Evolutionary conservation across 2,888 invertebrate species (phyloP), one percentile per base, ranked within the genome.

Genomic region (Apocheima hispidaria): DNA sequence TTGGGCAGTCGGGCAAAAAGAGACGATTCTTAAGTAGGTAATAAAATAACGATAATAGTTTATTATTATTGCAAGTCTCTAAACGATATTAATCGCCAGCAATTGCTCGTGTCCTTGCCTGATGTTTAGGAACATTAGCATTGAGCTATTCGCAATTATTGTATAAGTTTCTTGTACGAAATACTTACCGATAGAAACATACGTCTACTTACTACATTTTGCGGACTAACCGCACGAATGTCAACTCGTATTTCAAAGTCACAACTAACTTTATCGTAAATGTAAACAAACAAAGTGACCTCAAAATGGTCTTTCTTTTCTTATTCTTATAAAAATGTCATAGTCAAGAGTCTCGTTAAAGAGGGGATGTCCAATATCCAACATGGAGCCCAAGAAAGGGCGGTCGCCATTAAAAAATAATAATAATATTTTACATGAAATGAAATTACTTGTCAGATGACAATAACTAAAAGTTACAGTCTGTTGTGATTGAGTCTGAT

Each of bases 41-140:
- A 43, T 7, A 26, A 26, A 26, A 26, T 26, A 16, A 26, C 14
- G 26, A 43, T 14, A 14, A 43, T 43, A 20, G 26, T 23, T 2
- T 2, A 5, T 26, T 26, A 23, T 20, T 36, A 36, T 50, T 38
- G 6, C 30, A 10, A 26, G 16, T 28, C 14, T 50, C 36, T n/a
- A 33, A 61, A 53, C 43, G 53, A 55, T 62, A 64, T 18, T 38
- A 58, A 66, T 63, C 51, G 46, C 51, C 14, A 57, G 38, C 63
- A 65, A 65, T 69, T 63, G 63, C 28, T 51, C 35, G 60, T 59
- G 65, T 60, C 69, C 68, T 68, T 69, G 65, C 54, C 60, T 62
- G 64, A 58, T 64, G 66, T 69, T 69, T 65, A 67, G 65, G 61
- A 67, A 65, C 51, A 59, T 63, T 69, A 63, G 43, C 59, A 63